Evolutionary conservation across 1,140 invertebrate genomes (phyloP), one percentile per base, ranked within the genome.

Genomic region (Apocrypta bakeri): DNA sequence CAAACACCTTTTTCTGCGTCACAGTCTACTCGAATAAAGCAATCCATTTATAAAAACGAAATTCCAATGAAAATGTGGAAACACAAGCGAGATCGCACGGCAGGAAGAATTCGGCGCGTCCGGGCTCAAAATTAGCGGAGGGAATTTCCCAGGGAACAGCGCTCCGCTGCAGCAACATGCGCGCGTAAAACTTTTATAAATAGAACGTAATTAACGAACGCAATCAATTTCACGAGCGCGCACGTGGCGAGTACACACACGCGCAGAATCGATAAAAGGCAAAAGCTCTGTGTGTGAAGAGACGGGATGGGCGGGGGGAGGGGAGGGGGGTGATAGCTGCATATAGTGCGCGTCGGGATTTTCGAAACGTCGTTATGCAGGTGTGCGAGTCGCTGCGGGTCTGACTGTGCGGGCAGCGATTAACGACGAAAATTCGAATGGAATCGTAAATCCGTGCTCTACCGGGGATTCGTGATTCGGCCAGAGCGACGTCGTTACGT

Each of bases 181-280:
- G n/a, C 24, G 56, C 71, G 72, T 78, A 73, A 83, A 83, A 83
- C 82, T 83, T 83, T 79, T 83, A 83, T 83, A 83, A 83, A 83
- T 68, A 80, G 77, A 79, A 83, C 82, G 82, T 83, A 83, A 83
- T 83, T 79, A 83, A 83, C 82, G 77, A 83, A 83, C 61, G 77
- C 82, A 83, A 83, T 83, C 82, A 79, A 83, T 83, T 83, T 79
- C 42, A 76, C 72, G 82, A 75, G 77, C 63, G 25, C 69, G 25
- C 24, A 21, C 27, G 71, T 63, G 21, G 79, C 2, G 33, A 9
- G 29, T 63, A 64, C 21, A 37, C 11, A 40, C 6, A 33, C 48
- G 37, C 48, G 21, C 25, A 24, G 31, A 79, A 83, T 83, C 82
- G 76, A 83, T 83, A 83, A 83, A 83, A 79, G 76, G 21, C 68